Conservation (phyloP, 2,113 vertebrate species). For the Hyla sarda region DNA sequence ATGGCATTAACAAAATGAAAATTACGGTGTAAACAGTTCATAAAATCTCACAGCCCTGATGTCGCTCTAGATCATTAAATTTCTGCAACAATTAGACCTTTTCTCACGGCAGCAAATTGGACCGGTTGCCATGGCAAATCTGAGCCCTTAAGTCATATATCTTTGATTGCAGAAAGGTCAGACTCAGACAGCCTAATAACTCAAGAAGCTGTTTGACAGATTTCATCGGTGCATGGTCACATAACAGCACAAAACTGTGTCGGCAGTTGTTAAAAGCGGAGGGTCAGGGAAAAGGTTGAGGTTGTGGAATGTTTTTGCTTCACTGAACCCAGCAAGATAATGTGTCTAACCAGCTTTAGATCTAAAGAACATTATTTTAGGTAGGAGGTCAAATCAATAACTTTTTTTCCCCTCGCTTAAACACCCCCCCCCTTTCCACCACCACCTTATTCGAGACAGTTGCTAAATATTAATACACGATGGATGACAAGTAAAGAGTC, state of each 20-base stretch:
- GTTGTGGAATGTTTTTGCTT: slow-evolving; percentile 99
- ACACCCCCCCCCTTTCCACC: slow-evolving; percentile 61
- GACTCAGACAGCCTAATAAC: slow-evolving; percentile 99
- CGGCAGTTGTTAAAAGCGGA: slow-evolving; percentile 99
- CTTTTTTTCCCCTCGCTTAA: slow-evolving; percentile 69
- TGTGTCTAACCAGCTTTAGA: slow-evolving; percentile 96
- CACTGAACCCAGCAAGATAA: slow-evolving; percentile 97
- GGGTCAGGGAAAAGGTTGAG: slow-evolving; percentile 97
- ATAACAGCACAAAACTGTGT: slow-evolving; percentile 99
- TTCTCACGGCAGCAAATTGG: slow-evolving; percentile 99
- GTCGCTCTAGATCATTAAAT: slow-evolving; percentile 99
- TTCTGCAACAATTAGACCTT: slow-evolving; percentile 99
- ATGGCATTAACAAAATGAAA: slow-evolving; percentile 99
- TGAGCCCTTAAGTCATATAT: slow-evolving; percentile 99
- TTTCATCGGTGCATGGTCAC: slow-evolving; percentile 99
- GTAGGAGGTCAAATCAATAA: slow-evolving; percentile 89
- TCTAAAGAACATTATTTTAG: slow-evolving; percentile 92
- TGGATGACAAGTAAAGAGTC: slow-evolving; percentile 66
- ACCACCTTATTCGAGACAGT: slow-evolving; percentile 70
- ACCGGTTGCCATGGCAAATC: slow-evolving; percentile 99
- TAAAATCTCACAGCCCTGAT: slow-evolving; percentile 99
- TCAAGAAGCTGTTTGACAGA: slow-evolving; percentile 99
- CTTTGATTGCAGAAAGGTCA: slow-evolving; percentile 99
- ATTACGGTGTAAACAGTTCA: slow-evolving; percentile 99
- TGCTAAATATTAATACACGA: slow-evolving; percentile 86